Percentiles rank a stretch among this genome's conserved stretches.
These are phyloP conservation scores for Aleiodes leptofemur DNA, from an alignment of 2,888 invertebrate species.

Conservation along the genomic window DNA sequence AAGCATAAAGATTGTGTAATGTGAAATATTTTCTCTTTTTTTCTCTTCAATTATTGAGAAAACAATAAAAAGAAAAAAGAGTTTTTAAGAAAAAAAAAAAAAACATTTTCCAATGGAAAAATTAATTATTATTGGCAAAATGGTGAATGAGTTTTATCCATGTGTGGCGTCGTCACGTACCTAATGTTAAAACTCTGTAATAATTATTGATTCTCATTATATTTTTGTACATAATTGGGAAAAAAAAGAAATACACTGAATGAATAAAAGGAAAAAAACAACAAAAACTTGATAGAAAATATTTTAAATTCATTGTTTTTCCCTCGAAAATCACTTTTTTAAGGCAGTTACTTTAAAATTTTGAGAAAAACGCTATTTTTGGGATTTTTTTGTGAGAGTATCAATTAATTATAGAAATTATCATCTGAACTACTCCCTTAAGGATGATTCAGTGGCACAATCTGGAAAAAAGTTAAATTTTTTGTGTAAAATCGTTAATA, in stretches of 20 bases:
- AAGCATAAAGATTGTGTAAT: constrained; percentile 6
- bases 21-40: constrained; percentile 3
- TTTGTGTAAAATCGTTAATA: no score
- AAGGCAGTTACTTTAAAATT: no score
- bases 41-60: constrained; percentile 14
- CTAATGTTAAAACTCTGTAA: constrained; percentile 68
- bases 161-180: constrained; percentile 61
- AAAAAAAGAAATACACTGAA: constrained; percentile 59
- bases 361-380: no score
- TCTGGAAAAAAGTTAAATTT: no score
- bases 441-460: no score
- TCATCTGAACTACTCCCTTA: no score
- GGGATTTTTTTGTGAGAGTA: no score
- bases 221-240: constrained; percentile 72
- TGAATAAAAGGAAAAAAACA: constrained; percentile 56
- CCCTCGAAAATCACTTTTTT: not conserved
- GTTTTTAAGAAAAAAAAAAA: no score
- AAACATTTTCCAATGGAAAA: no score
- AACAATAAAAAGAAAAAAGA: constrained; percentile 19
- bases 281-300: no score
- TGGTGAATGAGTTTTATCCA: constrained; percentile 25
- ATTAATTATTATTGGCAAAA: constrained; percentile 26
- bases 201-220: constrained; percentile 71
- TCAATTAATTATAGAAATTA: no score
- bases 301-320: not conserved